These are phyloP conservation scores for Disparrhopalites patrizii DNA, from an alignment of 2,888 invertebrate genomes.

Conservation along the genomic window DNA sequence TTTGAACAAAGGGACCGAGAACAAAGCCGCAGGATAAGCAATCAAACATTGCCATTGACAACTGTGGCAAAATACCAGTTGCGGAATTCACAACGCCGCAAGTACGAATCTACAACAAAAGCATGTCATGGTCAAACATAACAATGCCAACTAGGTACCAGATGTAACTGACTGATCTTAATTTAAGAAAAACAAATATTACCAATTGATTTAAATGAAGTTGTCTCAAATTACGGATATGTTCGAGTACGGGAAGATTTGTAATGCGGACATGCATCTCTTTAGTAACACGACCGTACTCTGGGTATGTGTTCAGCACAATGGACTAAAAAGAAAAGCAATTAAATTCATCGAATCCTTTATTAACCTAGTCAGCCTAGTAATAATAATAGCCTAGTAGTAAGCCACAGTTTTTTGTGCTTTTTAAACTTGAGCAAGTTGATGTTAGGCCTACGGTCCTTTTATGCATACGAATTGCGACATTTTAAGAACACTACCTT, in stretches of 20 bases:
- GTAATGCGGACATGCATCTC: slow-evolving; percentile 94
- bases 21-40: slow-evolving; percentile 94
- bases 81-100: slow-evolving; percentile 93
- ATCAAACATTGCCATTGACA: slow-evolving; percentile 94
- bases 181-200: slow-evolving; percentile 4
- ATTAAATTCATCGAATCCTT: slow-evolving; percentile 49
- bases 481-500: no score
- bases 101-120: slow-evolving; percentile 58
- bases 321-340: slow-evolving; percentile 57
- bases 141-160: background rate
- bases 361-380: no score
- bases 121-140: background rate
- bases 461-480: no score
- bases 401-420: no score
- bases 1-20: slow-evolving; percentile 93
- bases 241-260: slow-evolving; percentile 92
- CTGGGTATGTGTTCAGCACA: slow-evolving; percentile 89
- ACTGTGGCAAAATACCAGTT: slow-evolving; percentile 90
- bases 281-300: slow-evolving; percentile 87
- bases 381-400: no score
- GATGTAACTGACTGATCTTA: background rate
- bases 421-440: no score
- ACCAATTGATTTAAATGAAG: slow-evolving; percentile 85
- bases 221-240: slow-evolving; percentile 78
- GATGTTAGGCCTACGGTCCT: no score